Base-by-base conservation (phyloP, 2,113 vertebrate species). In the Rhabdornis inornatus region DNA sequence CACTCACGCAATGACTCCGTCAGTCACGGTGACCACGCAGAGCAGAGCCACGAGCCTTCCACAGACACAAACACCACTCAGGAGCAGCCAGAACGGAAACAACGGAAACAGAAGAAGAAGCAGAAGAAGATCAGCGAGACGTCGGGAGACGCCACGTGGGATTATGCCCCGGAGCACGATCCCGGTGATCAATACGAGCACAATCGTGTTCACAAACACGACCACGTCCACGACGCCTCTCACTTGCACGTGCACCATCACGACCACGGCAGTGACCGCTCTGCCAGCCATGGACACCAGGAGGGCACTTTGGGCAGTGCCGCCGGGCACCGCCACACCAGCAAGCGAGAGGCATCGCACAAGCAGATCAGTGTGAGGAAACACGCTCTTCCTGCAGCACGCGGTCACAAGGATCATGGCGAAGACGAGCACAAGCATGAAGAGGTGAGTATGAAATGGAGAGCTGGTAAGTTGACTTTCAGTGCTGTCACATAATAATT, bases 41-140 rank as follows among this genome's bases (percentile, higher is more conserved):
- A 98, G 53, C 96, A 98, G 37, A 94, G 96, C 64, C 97, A 97
- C 2, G 96, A 97, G 35, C 97, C 96, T 35, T 94, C 97, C 25
- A 94, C 96, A 3, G 97, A 97, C 81, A 97, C 98, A 24, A 98
- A 98, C 80, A 98, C 97, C 55, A 98, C 98, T 4, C 98, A 98
- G 69, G 97, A 98, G 4, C 98, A 98, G 15, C 84, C 95, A 3
- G 98, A 97, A 27, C 96, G 95, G 47, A 98, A 94, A 55, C 86
- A 96, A 3, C 97, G 92, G 24, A 98, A 98, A 60, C 97, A 94
- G 44, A 98, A 96, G 83, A 98, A 97, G 92, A 98, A 97, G 84
- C 95, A 69, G 39, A 98, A 97, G 80, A 98, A 97, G 83, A 94
- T 93, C 21, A 95, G 87, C 15, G 98, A 98, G 78, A 98, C 96